phyloP scores from a whole-genome alignment of 37 sponge, comb jelly and placozoan species.

The Petrosia ficiformis region DNA sequence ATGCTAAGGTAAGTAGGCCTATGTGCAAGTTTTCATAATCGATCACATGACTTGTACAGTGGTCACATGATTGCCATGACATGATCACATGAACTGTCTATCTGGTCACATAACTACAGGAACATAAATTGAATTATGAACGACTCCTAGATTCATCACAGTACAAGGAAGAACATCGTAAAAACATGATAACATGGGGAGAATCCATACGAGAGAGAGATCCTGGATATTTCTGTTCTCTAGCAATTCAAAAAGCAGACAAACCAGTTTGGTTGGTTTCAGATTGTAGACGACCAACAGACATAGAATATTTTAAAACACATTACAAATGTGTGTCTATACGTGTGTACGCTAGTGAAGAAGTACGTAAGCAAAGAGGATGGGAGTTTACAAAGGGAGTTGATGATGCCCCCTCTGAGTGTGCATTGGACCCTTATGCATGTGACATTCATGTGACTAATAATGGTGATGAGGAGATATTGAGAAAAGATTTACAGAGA shows the following conservation, averaged over 20 bases:
- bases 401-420: conserved; percentile 91
- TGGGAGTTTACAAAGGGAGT: conserved; percentile 78
- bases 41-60: background rate
- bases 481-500: too few species aligned
- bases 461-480: conserved; percentile 44
- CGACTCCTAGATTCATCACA: conserved; percentile 70
- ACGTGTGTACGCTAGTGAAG: conserved; percentile 65
- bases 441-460: conserved; percentile 72
- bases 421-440: conserved; percentile 72
- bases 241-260: conserved; percentile 56
- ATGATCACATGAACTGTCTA: too few species aligned
- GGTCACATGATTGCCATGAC: background rate
- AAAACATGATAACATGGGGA: conserved; percentile 89
- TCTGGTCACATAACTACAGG: conserved; percentile 24
- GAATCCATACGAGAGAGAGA: conserved; percentile 61
- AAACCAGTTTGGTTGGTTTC: conserved; percentile 79
- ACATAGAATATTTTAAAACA: conserved; percentile 79
- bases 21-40: too few species aligned
- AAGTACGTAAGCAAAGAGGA: conserved; percentile 63
- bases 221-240: conserved; percentile 83
- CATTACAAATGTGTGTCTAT: conserved; percentile 41
- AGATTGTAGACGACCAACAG: conserved; percentile 77
- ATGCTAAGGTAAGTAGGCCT: conserved; percentile 67
- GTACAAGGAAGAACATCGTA: conserved; percentile 89
- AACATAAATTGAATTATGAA: conserved; percentile 69